These are phyloP conservation scores for Serripes groenlandicus DNA, from an alignment of 2,888 invertebrate genomes.

Conservation along the genomic window DNA sequence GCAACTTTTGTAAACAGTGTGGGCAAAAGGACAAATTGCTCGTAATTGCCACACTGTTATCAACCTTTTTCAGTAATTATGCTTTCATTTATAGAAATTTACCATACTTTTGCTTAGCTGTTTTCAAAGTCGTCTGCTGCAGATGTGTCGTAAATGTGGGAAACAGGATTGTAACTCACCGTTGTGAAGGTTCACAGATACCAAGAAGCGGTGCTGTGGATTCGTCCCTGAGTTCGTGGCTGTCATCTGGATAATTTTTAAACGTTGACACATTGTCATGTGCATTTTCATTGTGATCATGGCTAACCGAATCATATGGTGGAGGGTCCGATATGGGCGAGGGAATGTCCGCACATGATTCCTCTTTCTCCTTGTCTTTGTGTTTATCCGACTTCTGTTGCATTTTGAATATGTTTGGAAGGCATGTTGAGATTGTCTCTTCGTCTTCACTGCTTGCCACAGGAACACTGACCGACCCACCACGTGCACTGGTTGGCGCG, in stretches of 20 bases:
- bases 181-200: slow-evolving; percentile 56
- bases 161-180: slow-evolving; percentile 38
- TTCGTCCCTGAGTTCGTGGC: slow-evolving; percentile 72
- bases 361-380: slow-evolving; percentile 70
- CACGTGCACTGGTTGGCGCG: slow-evolving; percentile 76
- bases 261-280: slow-evolving; percentile 48
- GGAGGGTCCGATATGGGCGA: slow-evolving; percentile 79
- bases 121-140: too few relatives aligned
- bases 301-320: slow-evolving; percentile 70
- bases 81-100: too few relatives aligned
- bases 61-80: too few relatives aligned
- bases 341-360: slow-evolving; percentile 73
- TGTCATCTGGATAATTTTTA: slow-evolving; percentile 69
- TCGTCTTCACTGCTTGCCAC: slow-evolving; percentile 65
- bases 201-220: slow-evolving; percentile 72
- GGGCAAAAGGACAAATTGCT: slow-evolving; percentile 7
- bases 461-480: slow-evolving; percentile 69
- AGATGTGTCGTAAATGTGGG: too few relatives aligned
- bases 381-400: slow-evolving; percentile 77
- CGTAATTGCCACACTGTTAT: slow-evolving; percentile 1
- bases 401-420: slow-evolving; percentile 82
- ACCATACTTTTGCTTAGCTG: too few relatives aligned
- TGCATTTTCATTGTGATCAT: slow-evolving; percentile 65
- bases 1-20: not conserved
- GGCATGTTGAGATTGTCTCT: slow-evolving; percentile 77